Evolutionary conservation across 2,888 invertebrate species (phyloP), one percentile per base, ranked within the genome.

Genomic region (Rosalia funebris): DNA sequence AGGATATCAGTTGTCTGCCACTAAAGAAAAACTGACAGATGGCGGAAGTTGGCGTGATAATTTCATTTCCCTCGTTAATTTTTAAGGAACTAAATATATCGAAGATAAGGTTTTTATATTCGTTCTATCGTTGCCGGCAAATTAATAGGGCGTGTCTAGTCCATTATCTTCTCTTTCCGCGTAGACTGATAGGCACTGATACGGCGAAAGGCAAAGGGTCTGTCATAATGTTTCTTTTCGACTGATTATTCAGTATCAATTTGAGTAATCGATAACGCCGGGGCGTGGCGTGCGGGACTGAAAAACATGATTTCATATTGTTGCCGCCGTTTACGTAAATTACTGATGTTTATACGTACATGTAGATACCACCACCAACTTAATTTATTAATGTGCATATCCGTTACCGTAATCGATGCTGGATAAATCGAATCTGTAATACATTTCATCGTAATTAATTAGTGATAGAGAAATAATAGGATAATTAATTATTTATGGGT

Each of bases 141-240:
- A 50, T 46, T 60, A 47, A 32, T 25, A 46, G 45, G 63, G 63
- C 57, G 63, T 55, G 63, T 15, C 63, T 50, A 25, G 54, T 58
- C 59, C 58, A 46, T 62, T 62, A 56, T 62, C 52, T 58, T 37
- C 15, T 57, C 55, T 55, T 60, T 56, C 42, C 39, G 34, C 9
- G 34, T 32, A 55, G 48, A 55, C 36, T 60, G 63, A 60, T 60
- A 58, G 50, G 45, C 57, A 55, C 31, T 55, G 60, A 63, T 63
- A 56, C 44, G 31, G 44, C 16, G 44, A 57, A 63, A 60, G 46
- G 50, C 20, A 50, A 48, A 50, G 55, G 59, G 45, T 50, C 54
- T 50, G 50, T 53, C 60, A 44, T 63, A 60, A 60, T 54, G 60
- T 56, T 60, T 63, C 60, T 52, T 42, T 57, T 53, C 55, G 42